Percentiles rank a stretch among this genome's conserved stretches.
These are phyloP conservation scores for Shinisaurus crocodilurus DNA, from an alignment of 2,113 vertebrate species.

Conservation along the genomic window DNA sequence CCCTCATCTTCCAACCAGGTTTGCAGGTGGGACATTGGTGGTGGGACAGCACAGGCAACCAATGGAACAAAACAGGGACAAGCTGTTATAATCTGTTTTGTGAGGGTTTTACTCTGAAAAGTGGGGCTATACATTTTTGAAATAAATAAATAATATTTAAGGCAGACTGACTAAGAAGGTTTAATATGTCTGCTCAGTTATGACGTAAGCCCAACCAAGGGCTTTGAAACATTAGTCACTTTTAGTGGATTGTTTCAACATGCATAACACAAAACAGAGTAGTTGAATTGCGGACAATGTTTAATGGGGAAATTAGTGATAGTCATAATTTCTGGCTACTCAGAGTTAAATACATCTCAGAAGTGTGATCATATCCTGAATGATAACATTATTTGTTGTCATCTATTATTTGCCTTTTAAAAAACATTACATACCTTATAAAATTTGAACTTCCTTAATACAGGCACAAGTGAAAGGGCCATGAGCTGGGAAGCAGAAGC, in stretches of 20 bases:
- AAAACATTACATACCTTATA: not conserved
- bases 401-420: not conserved
- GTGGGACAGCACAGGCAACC: not conserved
- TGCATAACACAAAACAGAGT: not conserved
- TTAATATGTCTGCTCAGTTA: not conserved
- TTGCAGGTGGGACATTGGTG: not conserved
- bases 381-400: not conserved
- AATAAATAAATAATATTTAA: not conserved
- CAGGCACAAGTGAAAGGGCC: conserved; percentile 6
- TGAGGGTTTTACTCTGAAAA: not conserved
- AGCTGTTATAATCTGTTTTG: not conserved
- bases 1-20: not conserved
- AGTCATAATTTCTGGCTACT: not conserved
- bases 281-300: not conserved
- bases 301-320: not conserved
- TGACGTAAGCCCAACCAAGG: not conserved
- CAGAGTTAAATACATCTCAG: conserved; percentile 4
- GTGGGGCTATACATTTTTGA: not conserved
- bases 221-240: not conserved
- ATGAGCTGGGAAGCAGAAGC: not conserved
- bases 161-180: not conserved
- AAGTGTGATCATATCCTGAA: not conserved
- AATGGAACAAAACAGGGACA: not conserved
- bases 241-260: not conserved
- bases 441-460: not conserved